Conservation (phyloP, 1,140 invertebrate genomes). For the Cryptotermes secundus region DNA sequence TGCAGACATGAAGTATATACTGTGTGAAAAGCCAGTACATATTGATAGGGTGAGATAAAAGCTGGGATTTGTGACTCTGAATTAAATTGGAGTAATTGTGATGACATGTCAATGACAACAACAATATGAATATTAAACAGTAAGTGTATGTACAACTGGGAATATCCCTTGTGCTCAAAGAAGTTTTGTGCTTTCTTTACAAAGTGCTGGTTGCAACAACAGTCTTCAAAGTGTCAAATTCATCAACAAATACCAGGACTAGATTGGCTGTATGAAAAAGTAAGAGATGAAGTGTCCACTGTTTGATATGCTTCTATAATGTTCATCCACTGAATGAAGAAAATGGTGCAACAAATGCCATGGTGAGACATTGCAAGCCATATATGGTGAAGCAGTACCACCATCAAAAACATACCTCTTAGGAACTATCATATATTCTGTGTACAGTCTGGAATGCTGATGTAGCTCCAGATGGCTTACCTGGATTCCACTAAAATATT, state of each 20-base stretch:
- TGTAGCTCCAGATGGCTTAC: not conserved
- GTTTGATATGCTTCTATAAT: not conserved
- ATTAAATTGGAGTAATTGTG: not conserved
- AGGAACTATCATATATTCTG: not conserved
- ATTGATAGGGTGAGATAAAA: not conserved
- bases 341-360: not conserved
- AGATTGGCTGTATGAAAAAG: slow-evolving; percentile 7
- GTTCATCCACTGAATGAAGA: not conserved
- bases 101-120: not conserved
- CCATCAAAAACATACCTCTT: not conserved
- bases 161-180: not conserved
- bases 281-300: slow-evolving; percentile 7
- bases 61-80: not conserved
- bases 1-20: not conserved
- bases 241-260: not conserved
- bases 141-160: not conserved
- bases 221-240: not conserved
- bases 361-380: not conserved
- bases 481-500: not conserved
- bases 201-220: slow-evolving; percentile 6
- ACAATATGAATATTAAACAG: not conserved
- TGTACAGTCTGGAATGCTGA: not conserved
- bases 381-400: not conserved
- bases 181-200: not conserved
- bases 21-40: not conserved